Percentiles rank a stretch among this genome's conserved stretches.
phyloP scores from a whole-genome alignment of 2,888 invertebrate species.

The Cryptophagus acutangulus region DNA sequence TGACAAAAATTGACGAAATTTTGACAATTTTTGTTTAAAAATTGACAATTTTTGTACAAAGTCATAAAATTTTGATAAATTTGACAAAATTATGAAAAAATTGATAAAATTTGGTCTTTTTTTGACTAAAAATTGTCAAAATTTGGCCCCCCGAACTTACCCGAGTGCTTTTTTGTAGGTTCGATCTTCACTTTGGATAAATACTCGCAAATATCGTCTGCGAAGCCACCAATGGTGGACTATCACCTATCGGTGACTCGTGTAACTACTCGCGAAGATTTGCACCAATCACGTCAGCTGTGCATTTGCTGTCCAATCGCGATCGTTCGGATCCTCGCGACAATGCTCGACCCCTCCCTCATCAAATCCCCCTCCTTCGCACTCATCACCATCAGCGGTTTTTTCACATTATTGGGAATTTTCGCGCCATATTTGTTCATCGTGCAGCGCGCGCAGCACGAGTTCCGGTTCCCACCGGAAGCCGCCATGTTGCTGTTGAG shows the following conservation, averaged over 20 bases:
- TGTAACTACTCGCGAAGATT: conserved; percentile 46
- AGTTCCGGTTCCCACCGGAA: conserved; percentile 45
- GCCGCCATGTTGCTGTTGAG: conserved; percentile 58
- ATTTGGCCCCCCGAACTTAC: too few relatives aligned
- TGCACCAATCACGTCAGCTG: conserved; percentile 47
- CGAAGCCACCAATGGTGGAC: conserved; percentile 47
- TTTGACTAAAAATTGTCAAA: too few relatives aligned
- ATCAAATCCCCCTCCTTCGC: conserved; percentile 40
- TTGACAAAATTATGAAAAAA: too few relatives aligned
- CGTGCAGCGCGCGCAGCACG: conserved; percentile 50
- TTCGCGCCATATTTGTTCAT: conserved; percentile 75
- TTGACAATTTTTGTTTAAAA: too few relatives aligned
- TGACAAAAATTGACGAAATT: too few relatives aligned
- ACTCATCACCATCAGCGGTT: conserved; percentile 49
- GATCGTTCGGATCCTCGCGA: conserved; percentile 35
- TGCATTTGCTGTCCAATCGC: conserved; percentile 45
- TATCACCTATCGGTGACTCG: conserved; percentile 57
- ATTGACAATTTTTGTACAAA: too few relatives aligned
- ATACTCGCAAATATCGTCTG: too few relatives aligned
- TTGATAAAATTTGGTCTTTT: too few relatives aligned
- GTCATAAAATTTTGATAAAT: too few relatives aligned
- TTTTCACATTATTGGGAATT: conserved; percentile 69
- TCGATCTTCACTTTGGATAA: too few relatives aligned
- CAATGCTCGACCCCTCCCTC: conserved; percentile 40
- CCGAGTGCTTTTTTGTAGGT: too few relatives aligned